Evolutionary conservation across 1,140 invertebrate genomes (phyloP).

Genomic region (Branchinecta lindahli): DNA sequence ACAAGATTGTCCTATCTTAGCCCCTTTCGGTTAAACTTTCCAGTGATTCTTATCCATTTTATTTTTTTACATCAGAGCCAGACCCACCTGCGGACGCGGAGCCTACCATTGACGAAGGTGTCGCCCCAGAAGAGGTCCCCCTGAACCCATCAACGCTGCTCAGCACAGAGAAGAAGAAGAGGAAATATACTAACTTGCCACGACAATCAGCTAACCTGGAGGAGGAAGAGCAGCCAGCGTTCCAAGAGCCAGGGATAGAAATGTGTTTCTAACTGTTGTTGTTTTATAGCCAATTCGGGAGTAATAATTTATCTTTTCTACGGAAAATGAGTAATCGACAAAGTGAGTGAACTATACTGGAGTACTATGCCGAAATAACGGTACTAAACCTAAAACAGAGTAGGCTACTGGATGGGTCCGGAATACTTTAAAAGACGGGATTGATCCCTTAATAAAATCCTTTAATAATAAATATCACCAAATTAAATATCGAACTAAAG

Average conservation of each 20-base stretch:
- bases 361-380: too few species aligned
- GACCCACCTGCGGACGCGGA: not conserved
- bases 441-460: too few species aligned
- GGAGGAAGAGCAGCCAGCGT: not conserved
- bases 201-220: not conserved
- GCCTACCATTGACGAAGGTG: not conserved
- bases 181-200: not conserved
- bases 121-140: not conserved
- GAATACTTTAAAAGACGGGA: too few species aligned
- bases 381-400: too few species aligned
- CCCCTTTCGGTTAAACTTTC: too few species aligned
- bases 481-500: too few species aligned
- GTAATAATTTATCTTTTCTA: slow-evolving; percentile 10
- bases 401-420: too few species aligned
- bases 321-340: not conserved
- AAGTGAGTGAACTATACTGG: too few species aligned
- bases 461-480: too few species aligned
- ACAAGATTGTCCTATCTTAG: too few species aligned
- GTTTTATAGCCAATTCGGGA: not conserved
- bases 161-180: not conserved
- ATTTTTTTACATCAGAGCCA: not conserved
- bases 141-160: not conserved
- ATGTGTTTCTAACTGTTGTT: slow-evolving; percentile 6
- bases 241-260: not conserved
- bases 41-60: too few species aligned